Percentiles rank a stretch among this genome's conserved stretches.
These are phyloP conservation scores for Pipistrellus pygmaeus DNA, from an alignment of 2,797 vertebrate species.

Conservation along the genomic window DNA sequence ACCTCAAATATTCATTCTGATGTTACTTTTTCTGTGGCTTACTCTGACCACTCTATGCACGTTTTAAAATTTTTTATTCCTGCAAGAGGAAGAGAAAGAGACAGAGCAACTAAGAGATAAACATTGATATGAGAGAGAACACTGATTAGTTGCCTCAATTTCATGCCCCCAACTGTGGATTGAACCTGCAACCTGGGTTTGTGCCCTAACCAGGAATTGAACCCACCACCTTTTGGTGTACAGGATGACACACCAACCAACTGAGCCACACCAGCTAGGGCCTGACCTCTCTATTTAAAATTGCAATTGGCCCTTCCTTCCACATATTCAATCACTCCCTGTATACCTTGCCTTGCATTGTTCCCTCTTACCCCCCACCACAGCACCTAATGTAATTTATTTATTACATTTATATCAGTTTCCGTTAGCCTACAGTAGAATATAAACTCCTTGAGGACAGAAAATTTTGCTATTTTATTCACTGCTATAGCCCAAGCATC, in stretches of 20 bases:
- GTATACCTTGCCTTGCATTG: background rate
- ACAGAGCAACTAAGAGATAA: background rate
- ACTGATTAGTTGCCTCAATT: background rate
- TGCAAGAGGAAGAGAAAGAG: background rate
- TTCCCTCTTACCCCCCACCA: accelerated
- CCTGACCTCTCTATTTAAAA: conserved; percentile 24
- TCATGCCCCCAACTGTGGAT: background rate
- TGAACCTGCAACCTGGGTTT: background rate
- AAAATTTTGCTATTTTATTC: background rate
- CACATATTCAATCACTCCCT: background rate
- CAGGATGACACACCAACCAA: background rate
- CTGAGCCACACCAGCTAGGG: background rate
- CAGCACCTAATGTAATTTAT: background rate
- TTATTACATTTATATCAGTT: conserved; percentile 3
- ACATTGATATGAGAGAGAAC: background rate
- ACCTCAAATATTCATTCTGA: background rate
- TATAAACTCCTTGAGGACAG: conserved; percentile 15
- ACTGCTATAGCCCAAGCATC: background rate
- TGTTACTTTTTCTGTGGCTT: conserved; percentile 25
- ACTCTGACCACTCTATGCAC: background rate
- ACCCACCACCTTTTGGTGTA: background rate
- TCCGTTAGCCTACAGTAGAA: background rate
- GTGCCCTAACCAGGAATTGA: background rate
- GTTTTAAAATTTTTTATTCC: background rate
- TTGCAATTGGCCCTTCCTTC: background rate